Conservation (phyloP, 1,140 invertebrate genomes). For the Achroia grisella region DNA sequence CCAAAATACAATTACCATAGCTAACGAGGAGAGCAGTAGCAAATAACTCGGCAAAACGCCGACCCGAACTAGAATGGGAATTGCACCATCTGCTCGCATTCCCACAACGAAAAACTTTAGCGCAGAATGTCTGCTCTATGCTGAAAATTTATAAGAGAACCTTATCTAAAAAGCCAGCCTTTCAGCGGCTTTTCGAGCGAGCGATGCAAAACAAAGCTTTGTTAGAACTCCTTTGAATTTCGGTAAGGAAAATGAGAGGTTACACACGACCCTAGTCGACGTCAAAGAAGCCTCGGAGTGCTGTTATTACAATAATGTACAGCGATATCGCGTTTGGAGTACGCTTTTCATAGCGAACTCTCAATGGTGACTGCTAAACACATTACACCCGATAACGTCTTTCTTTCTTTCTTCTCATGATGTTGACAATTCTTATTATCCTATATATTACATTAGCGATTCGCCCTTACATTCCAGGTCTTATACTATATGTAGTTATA, state of each 20-base stretch:
- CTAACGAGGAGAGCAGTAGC: slow-evolving; percentile 26
- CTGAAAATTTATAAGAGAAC: slow-evolving; percentile 61
- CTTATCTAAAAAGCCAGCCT: slow-evolving; percentile 69
- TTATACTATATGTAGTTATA: too few relatives aligned
- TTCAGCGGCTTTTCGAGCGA: slow-evolving; percentile 51
- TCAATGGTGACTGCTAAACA: slow-evolving; percentile 1
- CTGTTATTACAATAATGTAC: slow-evolving; percentile 66
- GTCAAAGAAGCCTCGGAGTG: slow-evolving; percentile 56
- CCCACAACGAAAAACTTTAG: slow-evolving; percentile 58
- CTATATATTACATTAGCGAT: too few relatives aligned
- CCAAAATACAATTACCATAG: slow-evolving; percentile 20
- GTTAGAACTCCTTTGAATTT: slow-evolving; percentile 67
- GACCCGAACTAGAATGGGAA: slow-evolving; percentile 39
- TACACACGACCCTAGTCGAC: slow-evolving; percentile 42
- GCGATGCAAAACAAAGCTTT: slow-evolving; percentile 70
- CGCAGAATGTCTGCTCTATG: slow-evolving; percentile 45
- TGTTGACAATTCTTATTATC: too few relatives aligned
- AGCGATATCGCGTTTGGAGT: slow-evolving; percentile 38
- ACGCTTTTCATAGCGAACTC: slow-evolving; percentile 8
- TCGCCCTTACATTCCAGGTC: too few relatives aligned
- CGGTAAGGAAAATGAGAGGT: slow-evolving; percentile 64
- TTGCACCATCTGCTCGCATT: slow-evolving; percentile 46
- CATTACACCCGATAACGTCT: not conserved
- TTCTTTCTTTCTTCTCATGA: too few relatives aligned
- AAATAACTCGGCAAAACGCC: slow-evolving; percentile 27